Conservation (phyloP, 2,888 invertebrate species). For the Diadromus collaris region DNA sequence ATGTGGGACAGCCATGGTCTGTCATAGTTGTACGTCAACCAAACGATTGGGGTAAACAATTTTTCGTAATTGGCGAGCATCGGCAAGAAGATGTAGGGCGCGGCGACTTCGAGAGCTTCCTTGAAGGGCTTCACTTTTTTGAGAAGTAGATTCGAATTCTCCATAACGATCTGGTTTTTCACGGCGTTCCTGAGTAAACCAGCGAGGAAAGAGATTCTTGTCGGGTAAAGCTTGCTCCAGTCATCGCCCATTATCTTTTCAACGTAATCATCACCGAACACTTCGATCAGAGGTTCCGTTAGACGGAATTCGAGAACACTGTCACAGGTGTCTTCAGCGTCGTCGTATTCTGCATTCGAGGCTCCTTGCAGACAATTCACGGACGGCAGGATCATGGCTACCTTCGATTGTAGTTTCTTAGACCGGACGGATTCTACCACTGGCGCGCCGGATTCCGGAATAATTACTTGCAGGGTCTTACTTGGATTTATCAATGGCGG, state of each 20-base stretch:
- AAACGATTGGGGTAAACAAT: constrained; percentile 51
- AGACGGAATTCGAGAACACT: constrained; percentile 37
- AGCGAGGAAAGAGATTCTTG: constrained; percentile 56
- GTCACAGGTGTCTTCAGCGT: constrained; percentile 16
- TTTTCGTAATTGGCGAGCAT: constrained; percentile 47
- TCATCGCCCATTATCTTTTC: constrained; percentile 46
- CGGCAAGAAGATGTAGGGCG: constrained; percentile 57
- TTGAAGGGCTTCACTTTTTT: constrained; percentile 40
- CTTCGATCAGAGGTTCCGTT: constrained; percentile 38
- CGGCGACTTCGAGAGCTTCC: constrained; percentile 56
- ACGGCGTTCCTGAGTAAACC: constrained; percentile 52
- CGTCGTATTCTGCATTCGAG: neutral
- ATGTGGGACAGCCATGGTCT: constrained; percentile 26
- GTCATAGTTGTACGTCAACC: constrained; percentile 53
- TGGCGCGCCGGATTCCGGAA: neutral
- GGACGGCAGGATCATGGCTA: constrained; percentile 33
- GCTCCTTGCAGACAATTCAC: constrained; percentile 41
- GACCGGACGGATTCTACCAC: constrained; percentile 9
- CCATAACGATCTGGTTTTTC: constrained; percentile 27
- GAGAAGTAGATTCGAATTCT: neutral
- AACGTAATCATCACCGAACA: constrained; percentile 51
- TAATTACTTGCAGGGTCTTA: neutral
- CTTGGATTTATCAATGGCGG: constrained; percentile 18
- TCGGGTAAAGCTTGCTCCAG: constrained; percentile 50
- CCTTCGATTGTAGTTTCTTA: neutral